Base-by-base conservation (phyloP, 1,140 invertebrate species). In the Lysiphlebus fabarum region DNA sequence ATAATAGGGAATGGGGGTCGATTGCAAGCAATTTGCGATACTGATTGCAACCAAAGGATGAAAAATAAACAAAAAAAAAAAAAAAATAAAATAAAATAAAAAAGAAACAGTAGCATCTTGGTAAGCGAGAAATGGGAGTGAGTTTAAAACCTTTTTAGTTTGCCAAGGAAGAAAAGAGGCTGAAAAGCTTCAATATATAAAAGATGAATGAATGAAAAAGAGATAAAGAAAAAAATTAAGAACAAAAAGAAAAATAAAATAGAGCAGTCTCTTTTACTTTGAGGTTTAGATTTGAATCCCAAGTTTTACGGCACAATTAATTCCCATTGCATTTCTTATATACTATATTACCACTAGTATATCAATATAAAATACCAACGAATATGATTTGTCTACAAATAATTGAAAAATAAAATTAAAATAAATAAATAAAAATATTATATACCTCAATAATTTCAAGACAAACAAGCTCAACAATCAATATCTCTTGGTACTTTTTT, bases 221-320 rank as follows among this genome's bases (percentile, higher is more conserved):
- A 26, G 17, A 26, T 26, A 45, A 10, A 14, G 14, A 14, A 45
- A 7, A 45, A 45, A 14, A n/a, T n/a, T n/a, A n/a, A n/a, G 53
- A 44, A 44, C 2, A 17, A 33, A 33, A 36, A 9, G 41, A 45
- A 53, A 26, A 42, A 59, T 53, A 53, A 38, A 40, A 36, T 42
- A 38, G n/a, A 50, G 56, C 9, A 8, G 41, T 9, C 54, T 56
- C 41, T 26, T 26, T 45, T 47, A 40, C 56, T 58, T 59, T 59
- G 57, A 59, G 49, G 57, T 37, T 43, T 43, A 40, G 48, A 59
- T 59, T 53, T 59, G 57, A 59, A 59, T 59, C 42, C 38, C 47
- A 41, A 38, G 49, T 59, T 59, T 53, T 59, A 59, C 57, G 57
- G 50, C 48, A 48, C 57, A 59, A 59, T 59, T 59, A 59, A 59